Conservation (phyloP, 2,113 vertebrate genomes). For the Nannospalax galili region DNA sequence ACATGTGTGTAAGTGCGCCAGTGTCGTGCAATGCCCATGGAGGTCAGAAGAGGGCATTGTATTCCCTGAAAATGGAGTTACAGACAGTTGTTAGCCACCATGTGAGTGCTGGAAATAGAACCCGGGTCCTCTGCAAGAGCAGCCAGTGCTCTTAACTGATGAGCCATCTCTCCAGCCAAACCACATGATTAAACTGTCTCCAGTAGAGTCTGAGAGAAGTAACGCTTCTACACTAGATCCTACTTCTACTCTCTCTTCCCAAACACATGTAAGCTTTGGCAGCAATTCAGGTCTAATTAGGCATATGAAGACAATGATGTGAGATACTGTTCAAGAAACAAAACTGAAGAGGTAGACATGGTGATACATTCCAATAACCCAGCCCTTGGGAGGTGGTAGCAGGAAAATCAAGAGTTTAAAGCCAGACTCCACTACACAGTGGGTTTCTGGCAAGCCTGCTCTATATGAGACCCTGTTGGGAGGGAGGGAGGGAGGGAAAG, state of each 20-base stretch:
- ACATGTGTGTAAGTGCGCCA: too few species aligned
- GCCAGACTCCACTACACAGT: not conserved
- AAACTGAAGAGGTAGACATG: not conserved
- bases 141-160: too few species aligned
- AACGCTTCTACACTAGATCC: not conserved
- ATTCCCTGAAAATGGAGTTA: too few species aligned
- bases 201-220: not conserved
- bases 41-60: too few species aligned
- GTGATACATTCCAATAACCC: not conserved
- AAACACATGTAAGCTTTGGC: not conserved
- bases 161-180: too few species aligned
- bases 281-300: not conserved
- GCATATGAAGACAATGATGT: not conserved
- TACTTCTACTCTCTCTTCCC: conserved; percentile 4
- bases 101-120: too few species aligned
- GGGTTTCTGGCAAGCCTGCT: not conserved
- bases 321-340: not conserved
- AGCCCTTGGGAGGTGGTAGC: not conserved
- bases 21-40: too few species aligned
- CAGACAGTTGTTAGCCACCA: too few species aligned
- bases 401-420: not conserved
- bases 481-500: not conserved
- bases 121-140: too few species aligned
- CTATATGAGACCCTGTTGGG: not conserved
- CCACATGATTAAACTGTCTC: not conserved